Conservation (phyloP, 2,113 vertebrate genomes). For the Epinephelus moara region DNA sequence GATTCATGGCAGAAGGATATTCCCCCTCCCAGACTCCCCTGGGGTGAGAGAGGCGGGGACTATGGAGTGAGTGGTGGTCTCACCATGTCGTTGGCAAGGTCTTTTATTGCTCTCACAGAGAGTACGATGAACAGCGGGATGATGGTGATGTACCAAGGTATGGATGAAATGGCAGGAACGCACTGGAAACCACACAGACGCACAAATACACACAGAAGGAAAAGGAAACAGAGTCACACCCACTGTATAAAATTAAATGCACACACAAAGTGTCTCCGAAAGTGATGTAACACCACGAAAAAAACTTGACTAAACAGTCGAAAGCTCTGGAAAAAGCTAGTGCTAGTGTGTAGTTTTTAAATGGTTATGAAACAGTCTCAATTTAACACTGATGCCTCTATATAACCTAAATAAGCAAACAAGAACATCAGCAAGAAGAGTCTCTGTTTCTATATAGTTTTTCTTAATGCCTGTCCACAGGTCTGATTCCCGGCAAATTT, state of each 20-base stretch:
- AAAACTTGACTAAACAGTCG: not conserved
- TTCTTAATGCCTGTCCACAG: too few species aligned
- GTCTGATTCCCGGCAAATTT: too few species aligned
- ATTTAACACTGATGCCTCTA: too few species aligned
- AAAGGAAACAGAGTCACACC: not conserved
- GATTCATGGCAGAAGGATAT: not conserved
- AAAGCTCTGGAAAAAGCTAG: not conserved
- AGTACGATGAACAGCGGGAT: constrained; percentile 87
- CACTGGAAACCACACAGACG: constrained; percentile 77
- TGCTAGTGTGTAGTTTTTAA: too few species aligned
- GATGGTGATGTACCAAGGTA: constrained; percentile 93
- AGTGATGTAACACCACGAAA: not conserved
- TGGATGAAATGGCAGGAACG: constrained; percentile 89
- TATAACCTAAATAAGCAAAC: too few species aligned
- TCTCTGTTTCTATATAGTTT: too few species aligned
- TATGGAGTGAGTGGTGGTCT: constrained; percentile 64
- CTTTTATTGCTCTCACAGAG: constrained; percentile 86
- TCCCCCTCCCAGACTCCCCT: not conserved
- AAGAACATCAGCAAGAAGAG: too few species aligned
- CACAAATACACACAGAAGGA: not conserved
- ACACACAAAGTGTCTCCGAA: not conserved
- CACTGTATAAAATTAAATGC: not conserved
- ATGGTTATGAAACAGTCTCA: too few species aligned
- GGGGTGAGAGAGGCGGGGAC: too few species aligned
- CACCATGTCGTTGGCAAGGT: constrained; percentile 91